Percentiles rank a stretch among this genome's conserved stretches.
Conservation (phyloP, 2,797 vertebrate genomes). For the Gallinago solitaria region DNA sequence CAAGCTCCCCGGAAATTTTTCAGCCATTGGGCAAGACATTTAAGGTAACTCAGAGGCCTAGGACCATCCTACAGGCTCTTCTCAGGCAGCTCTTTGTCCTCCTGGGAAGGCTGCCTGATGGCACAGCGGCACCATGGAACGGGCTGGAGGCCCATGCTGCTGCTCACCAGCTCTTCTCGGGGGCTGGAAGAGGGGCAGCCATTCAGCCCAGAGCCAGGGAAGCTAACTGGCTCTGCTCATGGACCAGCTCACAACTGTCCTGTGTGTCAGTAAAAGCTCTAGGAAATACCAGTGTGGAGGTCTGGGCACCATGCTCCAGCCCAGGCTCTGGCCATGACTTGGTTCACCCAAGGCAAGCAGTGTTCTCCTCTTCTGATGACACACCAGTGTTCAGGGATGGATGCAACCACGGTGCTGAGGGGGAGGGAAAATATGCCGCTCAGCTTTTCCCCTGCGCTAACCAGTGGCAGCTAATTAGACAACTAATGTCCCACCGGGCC, state of each 20-base stretch:
- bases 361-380: neutral
- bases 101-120: neutral
- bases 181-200: neutral
- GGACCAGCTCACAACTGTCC: neutral
- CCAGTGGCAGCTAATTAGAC: neutral
- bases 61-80: neutral
- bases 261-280: neutral
- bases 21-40: neutral
- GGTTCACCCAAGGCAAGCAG: neutral
- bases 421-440: neutral
- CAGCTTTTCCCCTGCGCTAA: neutral
- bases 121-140: neutral
- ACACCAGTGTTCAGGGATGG: neutral
- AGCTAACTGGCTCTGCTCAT: neutral
- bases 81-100: neutral
- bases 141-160: neutral
- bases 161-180: neutral
- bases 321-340: neutral
- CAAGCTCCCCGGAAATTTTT: neutral
- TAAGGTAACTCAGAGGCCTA: neutral
- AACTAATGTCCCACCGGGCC: neutral
- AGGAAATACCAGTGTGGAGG: neutral
- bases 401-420: neutral
- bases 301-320: neutral
- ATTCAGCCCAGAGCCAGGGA: fast-evolving